phyloP scores from a whole-genome alignment of 1,140 invertebrate genomes.

The Ips typographus region DNA sequence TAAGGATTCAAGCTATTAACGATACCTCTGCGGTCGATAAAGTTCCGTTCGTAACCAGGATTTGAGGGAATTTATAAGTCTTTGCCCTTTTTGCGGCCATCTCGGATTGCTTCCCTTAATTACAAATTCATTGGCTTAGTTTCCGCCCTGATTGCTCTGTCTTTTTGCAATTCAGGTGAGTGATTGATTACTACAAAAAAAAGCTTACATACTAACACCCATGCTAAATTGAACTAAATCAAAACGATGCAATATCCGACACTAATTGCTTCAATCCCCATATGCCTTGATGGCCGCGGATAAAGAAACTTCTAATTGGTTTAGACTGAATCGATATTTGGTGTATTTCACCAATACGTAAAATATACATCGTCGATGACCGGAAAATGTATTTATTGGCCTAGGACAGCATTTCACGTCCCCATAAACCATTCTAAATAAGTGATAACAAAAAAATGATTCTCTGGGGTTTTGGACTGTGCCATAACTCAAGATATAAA shows the following conservation, averaged over 20 bases:
- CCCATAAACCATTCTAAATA: slow-evolving; percentile 15
- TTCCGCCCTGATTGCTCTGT: not conserved
- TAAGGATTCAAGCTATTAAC: slow-evolving; percentile 27
- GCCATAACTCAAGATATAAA: slow-evolving; percentile 35
- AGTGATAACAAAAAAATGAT: slow-evolving; percentile 22
- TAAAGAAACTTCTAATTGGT: slow-evolving; percentile 29
- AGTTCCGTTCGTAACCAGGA: slow-evolving; percentile 1
- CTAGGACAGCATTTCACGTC: not conserved
- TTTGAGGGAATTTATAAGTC: slow-evolving; percentile 22
- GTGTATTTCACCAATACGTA: not conserved
- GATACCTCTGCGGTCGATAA: slow-evolving; percentile 20
- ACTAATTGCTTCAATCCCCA: slow-evolving; percentile 23
- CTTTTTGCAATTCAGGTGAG: not conserved
- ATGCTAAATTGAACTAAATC: slow-evolving; percentile 1
- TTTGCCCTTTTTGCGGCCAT: slow-evolving; percentile 11
- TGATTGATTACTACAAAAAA: slow-evolving; percentile 1
- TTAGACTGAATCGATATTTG: slow-evolving; percentile 16
- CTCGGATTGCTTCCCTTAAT: not conserved
- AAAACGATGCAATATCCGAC: slow-evolving; percentile 9
- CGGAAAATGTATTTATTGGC: slow-evolving; percentile 9
- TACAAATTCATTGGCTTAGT: not conserved
- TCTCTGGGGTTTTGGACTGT: slow-evolving; percentile 6
- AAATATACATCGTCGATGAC: too few relatives aligned
- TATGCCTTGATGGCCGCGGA: slow-evolving; percentile 8
- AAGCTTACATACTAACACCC: slow-evolving; percentile 3